Base-by-base conservation (phyloP, 2,888 invertebrate species). In the Drosophila dives region DNA sequence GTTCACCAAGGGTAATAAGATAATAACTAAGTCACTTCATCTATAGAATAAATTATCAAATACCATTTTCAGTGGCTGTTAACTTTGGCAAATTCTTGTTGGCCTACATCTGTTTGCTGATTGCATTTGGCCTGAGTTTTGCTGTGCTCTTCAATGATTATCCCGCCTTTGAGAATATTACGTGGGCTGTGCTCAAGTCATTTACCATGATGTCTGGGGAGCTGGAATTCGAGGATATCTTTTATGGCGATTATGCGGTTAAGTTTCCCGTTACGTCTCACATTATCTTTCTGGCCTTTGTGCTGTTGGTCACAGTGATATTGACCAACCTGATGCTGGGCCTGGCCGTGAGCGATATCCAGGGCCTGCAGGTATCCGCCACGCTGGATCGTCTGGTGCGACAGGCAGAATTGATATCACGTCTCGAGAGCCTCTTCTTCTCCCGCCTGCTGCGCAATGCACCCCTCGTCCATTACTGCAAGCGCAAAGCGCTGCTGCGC, bases 161-260 rank as follows among this genome's bases (percentile, higher is more conserved):
- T 89, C 94, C 95, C 34, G 94, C 97, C 0, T 97, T 97, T 90
- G 90, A 93, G 68, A 95, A 95, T 78, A 94, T 96, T 29, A 89
- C 92, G 1, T 92, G 93, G 93, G 91, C 92, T 0, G 89, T 97
- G 0, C 93, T 97, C 1, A 97, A 97, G 93, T 96, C 97, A 0
- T 95, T 97, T 17, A 96, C 97, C 84, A 97, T 97, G 97, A 97
- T 97, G 97, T 96, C 97, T 0, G 97, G 97, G 0, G 97, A 97
- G 92, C 91, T 97, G 56, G 97, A 97, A 91, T 97, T 96, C 80
- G 97, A 97, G 91, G 97, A 97, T 83, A 96, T 97, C 75, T 97
- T 97, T 91, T 97, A 96, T 81, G 94, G 94, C 48, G 94, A 95
- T 68, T 92, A 92, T 1, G 92, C 93, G 51, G 94, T 96, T 15